phyloP scores from a whole-genome alignment of 2,113 vertebrate species.

The Strix uralensis region DNA sequence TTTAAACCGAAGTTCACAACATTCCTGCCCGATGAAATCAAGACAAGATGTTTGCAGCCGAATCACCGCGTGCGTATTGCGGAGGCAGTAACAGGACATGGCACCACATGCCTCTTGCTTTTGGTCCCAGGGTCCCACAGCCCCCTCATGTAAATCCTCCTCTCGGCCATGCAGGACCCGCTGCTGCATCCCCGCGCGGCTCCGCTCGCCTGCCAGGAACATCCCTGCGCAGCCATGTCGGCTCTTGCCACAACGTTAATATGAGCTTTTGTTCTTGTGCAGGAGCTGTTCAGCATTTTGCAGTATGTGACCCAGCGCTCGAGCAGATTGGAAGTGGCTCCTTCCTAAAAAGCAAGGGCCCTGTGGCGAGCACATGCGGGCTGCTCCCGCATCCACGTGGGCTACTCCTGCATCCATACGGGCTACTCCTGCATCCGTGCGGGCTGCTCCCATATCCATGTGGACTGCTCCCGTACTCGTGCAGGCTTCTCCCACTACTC shows the following conservation, averaged over 20 bases:
- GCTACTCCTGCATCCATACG: no score
- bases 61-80: accelerated
- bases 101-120: accelerated
- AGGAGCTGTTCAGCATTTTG: not conserved
- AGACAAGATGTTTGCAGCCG: not conserved
- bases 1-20: not conserved
- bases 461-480: no score
- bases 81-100: not conserved
- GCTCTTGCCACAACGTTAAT: not conserved
- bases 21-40: not conserved
- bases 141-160: accelerated
- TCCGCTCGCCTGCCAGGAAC: accelerated
- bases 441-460: no score
- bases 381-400: not conserved
- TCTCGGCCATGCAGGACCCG: accelerated
- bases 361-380: accelerated
- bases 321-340: not conserved
- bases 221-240: accelerated
- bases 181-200: accelerated
- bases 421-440: no score
- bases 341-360: not conserved
- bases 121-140: not conserved
- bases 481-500: no score
- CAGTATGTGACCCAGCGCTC: accelerated
- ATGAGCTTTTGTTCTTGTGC: not conserved